Conservation (phyloP, 2,797 vertebrate genomes). For the Acestrorhynchus altus region DNA sequence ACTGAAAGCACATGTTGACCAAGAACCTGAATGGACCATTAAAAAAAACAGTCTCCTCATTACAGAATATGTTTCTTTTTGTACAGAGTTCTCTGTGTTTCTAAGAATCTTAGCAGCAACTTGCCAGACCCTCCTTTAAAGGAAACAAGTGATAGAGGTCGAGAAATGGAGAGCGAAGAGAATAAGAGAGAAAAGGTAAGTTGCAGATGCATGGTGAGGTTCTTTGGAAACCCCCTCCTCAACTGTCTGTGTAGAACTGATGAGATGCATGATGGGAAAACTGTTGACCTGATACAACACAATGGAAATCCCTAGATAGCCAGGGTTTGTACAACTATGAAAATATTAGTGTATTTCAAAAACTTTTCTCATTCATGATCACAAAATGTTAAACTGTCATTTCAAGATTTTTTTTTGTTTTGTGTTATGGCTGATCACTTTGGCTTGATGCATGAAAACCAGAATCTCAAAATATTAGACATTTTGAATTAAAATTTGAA, state of each 20-base stretch:
- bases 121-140: conserved; percentile 37
- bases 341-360: no score
- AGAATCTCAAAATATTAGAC: no score
- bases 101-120: background rate
- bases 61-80: background rate
- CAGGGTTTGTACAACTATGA: conserved; percentile 16
- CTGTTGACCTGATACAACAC: conserved; percentile 29
- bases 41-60: background rate
- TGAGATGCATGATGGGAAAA: conserved; percentile 29
- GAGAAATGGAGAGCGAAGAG: conserved; percentile 29
- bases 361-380: no score
- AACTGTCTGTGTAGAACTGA: conserved; percentile 5
- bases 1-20: no score
- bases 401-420: no score
- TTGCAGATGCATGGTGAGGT: background rate
- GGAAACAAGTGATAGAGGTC: conserved; percentile 36
- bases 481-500: no score
- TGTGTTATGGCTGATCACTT: no score
- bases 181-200: conserved; percentile 6
- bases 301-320: conserved; percentile 53
- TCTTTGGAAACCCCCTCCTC: conserved; percentile 56
- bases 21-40: no score
- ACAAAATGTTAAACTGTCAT: no score
- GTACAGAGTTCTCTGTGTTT: background rate
- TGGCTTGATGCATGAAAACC: no score